Conservation (phyloP, 2,797 vertebrate species). For the Tachyglossus aculeatus region DNA sequence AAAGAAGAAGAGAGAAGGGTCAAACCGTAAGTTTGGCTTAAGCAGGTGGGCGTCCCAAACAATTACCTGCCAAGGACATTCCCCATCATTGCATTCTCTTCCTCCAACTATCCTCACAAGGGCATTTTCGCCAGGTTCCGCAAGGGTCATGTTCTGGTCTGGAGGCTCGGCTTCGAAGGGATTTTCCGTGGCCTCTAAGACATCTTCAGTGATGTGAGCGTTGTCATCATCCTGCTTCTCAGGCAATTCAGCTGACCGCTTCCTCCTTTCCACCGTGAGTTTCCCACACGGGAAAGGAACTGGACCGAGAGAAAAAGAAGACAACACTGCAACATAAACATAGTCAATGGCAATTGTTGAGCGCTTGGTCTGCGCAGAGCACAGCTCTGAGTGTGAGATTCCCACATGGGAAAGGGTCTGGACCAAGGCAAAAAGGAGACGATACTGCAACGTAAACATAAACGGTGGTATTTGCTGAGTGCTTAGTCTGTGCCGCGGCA, state of each 20-base stretch:
- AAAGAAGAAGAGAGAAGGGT: neutral
- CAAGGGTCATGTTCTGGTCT: neutral
- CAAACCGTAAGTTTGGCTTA: neutral
- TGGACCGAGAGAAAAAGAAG: conserved; percentile 61
- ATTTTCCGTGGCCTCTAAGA: neutral
- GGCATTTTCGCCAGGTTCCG: rapidly evolving
- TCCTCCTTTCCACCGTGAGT: conserved; percentile 27
- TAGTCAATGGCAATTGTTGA: no score
- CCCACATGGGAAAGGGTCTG: no score
- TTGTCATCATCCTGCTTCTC: rapidly evolving
- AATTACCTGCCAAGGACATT: conserved; percentile 88
- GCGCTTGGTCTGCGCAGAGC: no score
- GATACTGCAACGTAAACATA: no score
- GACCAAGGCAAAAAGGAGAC: no score
- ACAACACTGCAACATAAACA: neutral
- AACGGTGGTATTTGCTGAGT: no score
- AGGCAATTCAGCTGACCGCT: conserved; percentile 16
- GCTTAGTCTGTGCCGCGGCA: no score
- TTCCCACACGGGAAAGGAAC: conserved; percentile 81
- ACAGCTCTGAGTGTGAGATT: no score
- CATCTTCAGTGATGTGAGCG: rapidly evolving
- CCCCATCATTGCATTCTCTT: conserved; percentile 72
- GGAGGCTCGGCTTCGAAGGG: neutral
- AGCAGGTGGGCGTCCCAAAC: neutral
- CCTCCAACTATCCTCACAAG: conserved; percentile 81